Evolutionary conservation across 2,797 vertebrate species (phyloP).

Genomic region (Acropternis orthonyx): DNA sequence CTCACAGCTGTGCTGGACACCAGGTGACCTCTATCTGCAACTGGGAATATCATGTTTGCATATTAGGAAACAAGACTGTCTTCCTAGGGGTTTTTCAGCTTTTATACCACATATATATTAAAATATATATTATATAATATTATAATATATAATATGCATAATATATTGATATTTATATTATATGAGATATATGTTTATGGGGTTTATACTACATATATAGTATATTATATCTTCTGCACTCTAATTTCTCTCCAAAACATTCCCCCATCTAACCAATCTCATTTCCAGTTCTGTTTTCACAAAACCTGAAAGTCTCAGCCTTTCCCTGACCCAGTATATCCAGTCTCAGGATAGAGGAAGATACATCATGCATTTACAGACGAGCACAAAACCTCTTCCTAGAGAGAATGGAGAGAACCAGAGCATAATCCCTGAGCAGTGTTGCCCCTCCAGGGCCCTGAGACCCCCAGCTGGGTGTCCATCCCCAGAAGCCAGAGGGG

Average conservation of each 20-base stretch:
- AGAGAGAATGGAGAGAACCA: not conserved
- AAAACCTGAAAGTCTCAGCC: not conserved
- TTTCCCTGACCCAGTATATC: not conserved
- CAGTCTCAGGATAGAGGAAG: not conserved
- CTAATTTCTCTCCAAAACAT: not conserved
- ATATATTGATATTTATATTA: not conserved
- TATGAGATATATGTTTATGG: not conserved
- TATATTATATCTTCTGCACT: not conserved
- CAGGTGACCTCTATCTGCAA: not conserved
- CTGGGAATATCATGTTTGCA: not conserved
- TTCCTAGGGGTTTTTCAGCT: not conserved
- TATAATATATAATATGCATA: not conserved
- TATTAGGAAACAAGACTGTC: not conserved
- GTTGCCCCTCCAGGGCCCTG: not conserved
- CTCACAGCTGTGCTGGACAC: not conserved
- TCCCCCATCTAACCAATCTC: not conserved
- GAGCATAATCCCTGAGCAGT: not conserved
- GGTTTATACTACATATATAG: not conserved
- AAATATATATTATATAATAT: not conserved
- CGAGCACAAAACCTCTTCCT: not conserved
- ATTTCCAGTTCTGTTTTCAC: not conserved
- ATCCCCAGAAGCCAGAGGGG: not conserved
- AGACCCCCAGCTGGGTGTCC: not conserved
- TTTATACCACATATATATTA: not conserved
- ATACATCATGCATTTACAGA: fast-evolving